Evolutionary conservation across 2,113 vertebrate genomes (phyloP).

Genomic region (Amphilophus citrinellus): DNA sequence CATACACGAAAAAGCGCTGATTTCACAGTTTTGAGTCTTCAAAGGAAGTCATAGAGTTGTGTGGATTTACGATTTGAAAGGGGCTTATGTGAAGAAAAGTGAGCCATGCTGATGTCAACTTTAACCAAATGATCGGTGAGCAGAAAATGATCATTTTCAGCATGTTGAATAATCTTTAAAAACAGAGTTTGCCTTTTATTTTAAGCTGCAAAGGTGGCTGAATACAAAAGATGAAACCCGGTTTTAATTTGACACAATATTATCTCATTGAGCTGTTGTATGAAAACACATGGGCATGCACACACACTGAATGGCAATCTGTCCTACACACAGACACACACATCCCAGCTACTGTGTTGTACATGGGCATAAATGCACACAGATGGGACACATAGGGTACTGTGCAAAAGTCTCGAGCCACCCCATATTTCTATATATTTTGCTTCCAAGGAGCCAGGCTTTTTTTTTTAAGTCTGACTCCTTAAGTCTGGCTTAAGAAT

Average conservation of each 20-base stretch:
- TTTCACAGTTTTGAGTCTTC: constrained; percentile 54
- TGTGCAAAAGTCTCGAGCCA: not conserved
- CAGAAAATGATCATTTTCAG: constrained; percentile 17
- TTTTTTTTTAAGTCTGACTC: not conserved
- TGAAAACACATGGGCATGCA: not conserved
- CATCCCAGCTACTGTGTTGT: not conserved
- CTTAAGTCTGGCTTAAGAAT: not conserved
- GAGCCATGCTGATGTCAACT: constrained; percentile 17
- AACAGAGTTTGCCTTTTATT: constrained; percentile 6
- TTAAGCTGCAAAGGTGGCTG: not conserved
- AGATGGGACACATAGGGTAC: not conserved
- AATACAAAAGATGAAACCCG: not conserved
- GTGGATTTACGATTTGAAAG: constrained; percentile 25
- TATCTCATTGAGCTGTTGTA: not conserved
- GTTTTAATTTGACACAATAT: not conserved
- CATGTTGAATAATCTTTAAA: not conserved
- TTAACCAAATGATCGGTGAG: constrained; percentile 13
- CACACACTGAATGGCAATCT: not conserved
- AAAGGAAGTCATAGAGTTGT: constrained; percentile 23
- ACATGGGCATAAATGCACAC: not conserved
- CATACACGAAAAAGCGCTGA: constrained; percentile 40
- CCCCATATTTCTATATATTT: not conserved
- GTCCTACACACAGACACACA: not conserved
- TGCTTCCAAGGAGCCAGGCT: not conserved
- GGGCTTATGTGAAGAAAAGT: constrained; percentile 27